Evolutionary conservation across 2,113 vertebrate genomes (phyloP), one percentile per base, ranked within the genome.

Genomic region (Toxotes chatareus): DNA sequence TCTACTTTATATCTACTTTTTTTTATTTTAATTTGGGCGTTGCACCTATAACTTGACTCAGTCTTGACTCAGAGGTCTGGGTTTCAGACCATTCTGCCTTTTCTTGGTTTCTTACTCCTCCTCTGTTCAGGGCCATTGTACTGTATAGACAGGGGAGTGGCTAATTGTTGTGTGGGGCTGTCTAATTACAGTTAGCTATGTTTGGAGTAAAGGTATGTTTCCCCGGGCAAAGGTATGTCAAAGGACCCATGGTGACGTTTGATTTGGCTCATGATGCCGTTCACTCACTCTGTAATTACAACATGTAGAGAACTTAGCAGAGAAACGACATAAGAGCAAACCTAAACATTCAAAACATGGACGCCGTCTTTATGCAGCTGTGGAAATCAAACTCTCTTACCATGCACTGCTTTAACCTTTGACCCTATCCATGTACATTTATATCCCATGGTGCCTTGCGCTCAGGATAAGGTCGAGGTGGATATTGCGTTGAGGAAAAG

Each of bases 151-250:
- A 8, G 55, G 27, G 74, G 47, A 59, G 75, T 36, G 65, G 57
- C 81, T 88, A 89, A 80, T 89, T 82, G 73, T 70, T 79, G 84
- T 62, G 57, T 63, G 40, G 34, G 44, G 70, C 53, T 74, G 82
- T 89, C 57, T 88, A 88, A 89, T 91, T 87, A 91, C 84, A 86
- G 86, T 42, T 34, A 77, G 68, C 61, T 65, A 64, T 78, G 59
- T 69, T 73, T 78, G 61, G 31, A 61, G 66, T 72, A 31, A 80
- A 78, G 59, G 75, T 44, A 76, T 82, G 56, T 69, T 76, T 75
- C 92, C 80, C 71, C 38, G 69, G 84, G 89, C 88, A 81, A 77
- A 74, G 90, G 76, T 46, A 85, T 85, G 89, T 90, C 92, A 91
- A 94, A 92, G 84, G 72, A 78, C 46, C 38, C 11, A 14, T 27